Conservation (phyloP, 2,113 vertebrate genomes). For the Mobula birostris region DNA sequence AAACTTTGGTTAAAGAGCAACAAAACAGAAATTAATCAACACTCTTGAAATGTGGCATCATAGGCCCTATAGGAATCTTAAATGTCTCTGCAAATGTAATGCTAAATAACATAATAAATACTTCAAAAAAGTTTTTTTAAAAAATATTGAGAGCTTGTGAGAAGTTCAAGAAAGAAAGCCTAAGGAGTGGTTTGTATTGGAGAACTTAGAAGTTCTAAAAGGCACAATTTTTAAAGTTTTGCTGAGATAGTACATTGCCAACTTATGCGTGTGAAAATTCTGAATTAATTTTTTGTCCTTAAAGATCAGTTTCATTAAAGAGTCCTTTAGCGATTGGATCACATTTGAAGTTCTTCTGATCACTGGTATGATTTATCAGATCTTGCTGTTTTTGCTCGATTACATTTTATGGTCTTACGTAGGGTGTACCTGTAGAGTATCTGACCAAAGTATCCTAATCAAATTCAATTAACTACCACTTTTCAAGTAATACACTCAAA, state of each 20-base stretch:
- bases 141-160: background rate
- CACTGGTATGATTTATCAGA: background rate
- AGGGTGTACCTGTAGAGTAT: background rate
- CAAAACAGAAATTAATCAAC: background rate
- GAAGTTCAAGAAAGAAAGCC: background rate
- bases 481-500: too few relatives aligned
- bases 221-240: background rate
- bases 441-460: background rate
- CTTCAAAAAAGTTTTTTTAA: too few relatives aligned
- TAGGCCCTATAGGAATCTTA: too few relatives aligned
- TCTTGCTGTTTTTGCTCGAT: background rate
- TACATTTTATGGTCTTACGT: too few relatives aligned
- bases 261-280: background rate
- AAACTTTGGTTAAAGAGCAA: background rate
- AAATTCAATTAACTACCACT: background rate
- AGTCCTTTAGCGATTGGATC: too few relatives aligned
- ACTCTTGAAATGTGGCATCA: background rate
- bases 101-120: too few relatives aligned
- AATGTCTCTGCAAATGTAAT: too few relatives aligned
- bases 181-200: background rate
- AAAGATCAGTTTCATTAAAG: too few relatives aligned
- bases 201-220: background rate
- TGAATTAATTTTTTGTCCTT: background rate
- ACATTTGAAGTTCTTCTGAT: too few relatives aligned
- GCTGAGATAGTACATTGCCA: background rate